Evolutionary conservation across 2,888 invertebrate genomes (phyloP), one percentile per base, ranked within the genome.

Genomic region (Choreutis nemorana): DNA sequence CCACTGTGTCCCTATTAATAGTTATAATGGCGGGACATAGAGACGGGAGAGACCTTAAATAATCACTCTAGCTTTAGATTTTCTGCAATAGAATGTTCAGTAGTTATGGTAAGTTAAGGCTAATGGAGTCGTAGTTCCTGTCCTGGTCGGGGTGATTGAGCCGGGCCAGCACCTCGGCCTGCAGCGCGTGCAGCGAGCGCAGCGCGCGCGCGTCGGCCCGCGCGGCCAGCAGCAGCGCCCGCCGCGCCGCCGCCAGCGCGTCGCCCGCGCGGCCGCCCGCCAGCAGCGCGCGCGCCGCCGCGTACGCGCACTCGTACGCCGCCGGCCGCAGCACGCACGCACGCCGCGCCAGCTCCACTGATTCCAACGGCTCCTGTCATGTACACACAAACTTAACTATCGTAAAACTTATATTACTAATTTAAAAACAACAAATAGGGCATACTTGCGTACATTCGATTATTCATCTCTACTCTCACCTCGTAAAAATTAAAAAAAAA

Each of bases 281-380:
- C 37, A 94, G 81, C 36, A 88, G 86, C 4, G 94, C 95, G 53
- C 95, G 87, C 0, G 95, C 89, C 57, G 94, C 83, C 3, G 95
- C 94, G 64, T 95, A 96, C 46, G 87, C 94, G 3, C 95, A 95
- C 70, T 96, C 96, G 56, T 92, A 96, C 2, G 94, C 94, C 55
- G 89, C 87, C 2, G 93, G 89, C 41, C 91, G 90, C 35, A 93
- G 81, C 26, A 86, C 85, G 18, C 95, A 84, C 0, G 94, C 95
- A 55, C 93, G 88, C 18, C 90, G 87, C 5, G 96, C 94, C 41
- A 95, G 80, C 54, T 94, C 93, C 45, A 94, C 84, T 1, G 96
- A 94, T 67, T 90, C 91, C 40, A 86, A 84, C 52, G 86, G 85
- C 81, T 92, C 91, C 92, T 92, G 65, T 3, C 58, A 66, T 32